A percentile compares a stretch with the other conserved stretches of the same genome.
Evolutionary conservation across 1,140 invertebrate species (phyloP).

Genomic region (Hycleus cichorii): DNA sequence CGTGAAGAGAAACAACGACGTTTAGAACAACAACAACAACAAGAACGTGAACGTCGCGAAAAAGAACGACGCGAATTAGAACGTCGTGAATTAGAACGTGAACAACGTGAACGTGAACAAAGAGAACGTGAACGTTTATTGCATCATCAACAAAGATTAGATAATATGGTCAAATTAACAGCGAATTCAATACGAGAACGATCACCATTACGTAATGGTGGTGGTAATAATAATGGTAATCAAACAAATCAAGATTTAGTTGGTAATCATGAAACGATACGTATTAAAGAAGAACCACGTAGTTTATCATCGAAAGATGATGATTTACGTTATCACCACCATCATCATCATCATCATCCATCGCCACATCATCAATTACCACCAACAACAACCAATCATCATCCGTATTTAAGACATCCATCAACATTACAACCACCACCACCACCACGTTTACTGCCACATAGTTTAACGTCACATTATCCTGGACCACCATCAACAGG

Average conservation of each 20-base stretch:
- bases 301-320: conserved; percentile 47
- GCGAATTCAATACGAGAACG: conserved; percentile 51
- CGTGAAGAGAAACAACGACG: conserved; percentile 48
- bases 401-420: conserved; percentile 44
- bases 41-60: conserved; percentile 60
- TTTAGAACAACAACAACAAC: conserved; percentile 49
- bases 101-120: conserved; percentile 43
- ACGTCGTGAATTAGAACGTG: conserved; percentile 36
- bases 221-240: conserved; percentile 3
- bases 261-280: conserved; percentile 35
- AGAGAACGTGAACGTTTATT: conserved; percentile 48
- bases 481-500: conserved; percentile 47
- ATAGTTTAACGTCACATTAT: conserved; percentile 47
- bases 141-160: conserved; percentile 51
- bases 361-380: conserved; percentile 38
- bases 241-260: conserved; percentile 33
- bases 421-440: conserved; percentile 47
- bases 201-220: conserved; percentile 62
- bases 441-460: conserved; percentile 43
- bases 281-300: conserved; percentile 56
- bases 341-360: too few species aligned
- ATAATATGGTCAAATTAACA: conserved; percentile 39
- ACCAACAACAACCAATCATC: conserved; percentile 4
- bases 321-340: conserved; percentile 31
- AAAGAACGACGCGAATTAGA: conserved; percentile 57